Percentiles rank a stretch among this genome's conserved stretches.
Evolutionary conservation across 2,888 invertebrate genomes (phyloP).

Genomic region (Stictocephala bisonia): DNA sequence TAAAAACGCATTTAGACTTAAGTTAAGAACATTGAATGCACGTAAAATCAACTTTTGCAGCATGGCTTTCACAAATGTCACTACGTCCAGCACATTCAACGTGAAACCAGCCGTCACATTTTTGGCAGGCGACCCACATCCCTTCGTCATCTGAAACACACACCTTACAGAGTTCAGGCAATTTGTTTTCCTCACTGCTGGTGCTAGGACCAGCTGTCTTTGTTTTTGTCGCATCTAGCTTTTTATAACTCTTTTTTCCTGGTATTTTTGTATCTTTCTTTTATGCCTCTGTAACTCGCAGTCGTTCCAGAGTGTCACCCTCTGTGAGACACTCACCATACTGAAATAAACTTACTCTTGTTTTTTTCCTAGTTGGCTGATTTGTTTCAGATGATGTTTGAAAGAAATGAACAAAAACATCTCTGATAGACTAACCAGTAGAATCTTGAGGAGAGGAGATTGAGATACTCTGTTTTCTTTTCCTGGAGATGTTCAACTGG

Average conservation of each 20-base stretch:
- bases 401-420: too few species aligned
- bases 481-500: too few species aligned
- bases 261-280: too few species aligned
- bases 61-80: background rate
- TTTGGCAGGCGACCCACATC: background rate
- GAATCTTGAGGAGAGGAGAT: too few species aligned
- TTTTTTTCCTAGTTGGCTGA: too few species aligned
- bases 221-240: background rate
- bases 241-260: too few species aligned
- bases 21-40: background rate
- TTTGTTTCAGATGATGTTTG: too few species aligned
- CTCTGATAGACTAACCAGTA: too few species aligned
- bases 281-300: background rate
- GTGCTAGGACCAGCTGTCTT: too few species aligned
- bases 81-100: slow-evolving; percentile 18
- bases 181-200: too few species aligned
- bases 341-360: background rate
- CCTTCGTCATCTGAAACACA: slow-evolving; percentile 25
- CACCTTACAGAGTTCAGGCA: background rate
- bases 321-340: slow-evolving; percentile 9
- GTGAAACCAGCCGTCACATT: slow-evolving; percentile 9
- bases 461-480: too few species aligned
- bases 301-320: background rate
- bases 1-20: too few species aligned
- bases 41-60: background rate